These are phyloP conservation scores for Clamator glandarius DNA, from an alignment of 2,797 vertebrate genomes.

Conservation along the genomic window DNA sequence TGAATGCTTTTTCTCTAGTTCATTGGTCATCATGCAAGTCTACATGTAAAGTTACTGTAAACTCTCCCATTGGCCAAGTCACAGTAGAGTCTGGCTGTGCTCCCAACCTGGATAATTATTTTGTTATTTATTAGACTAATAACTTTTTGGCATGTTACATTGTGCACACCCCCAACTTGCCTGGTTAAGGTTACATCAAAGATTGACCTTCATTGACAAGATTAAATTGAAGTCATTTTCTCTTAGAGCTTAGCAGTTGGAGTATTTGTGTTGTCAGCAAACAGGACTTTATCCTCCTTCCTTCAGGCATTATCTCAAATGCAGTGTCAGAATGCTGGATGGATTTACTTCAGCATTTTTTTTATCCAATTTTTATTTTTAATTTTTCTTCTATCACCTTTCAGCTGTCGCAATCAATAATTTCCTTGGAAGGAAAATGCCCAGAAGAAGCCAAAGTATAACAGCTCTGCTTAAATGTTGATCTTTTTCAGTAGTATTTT, in stretches of 20 bases:
- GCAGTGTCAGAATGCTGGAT: conserved; percentile 37
- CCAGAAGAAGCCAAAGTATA: neutral
- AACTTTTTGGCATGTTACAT: neutral
- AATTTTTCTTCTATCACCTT: conserved; percentile 54
- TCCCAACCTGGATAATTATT: conserved; percentile 14
- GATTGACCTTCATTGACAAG: conserved; percentile 58
- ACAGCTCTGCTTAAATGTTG: neutral
- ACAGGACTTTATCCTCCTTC: conserved; percentile 50
- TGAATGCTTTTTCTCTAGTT: neutral
- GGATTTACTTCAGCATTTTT: conserved; percentile 32
- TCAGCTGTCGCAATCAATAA: conserved; percentile 35
- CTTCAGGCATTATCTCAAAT: conserved; percentile 55
- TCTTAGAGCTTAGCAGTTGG: neutral
- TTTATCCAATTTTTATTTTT: conserved; percentile 62
- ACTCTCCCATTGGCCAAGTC: neutral
- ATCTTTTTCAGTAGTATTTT: neutral
- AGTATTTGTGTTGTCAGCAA: conserved; percentile 64
- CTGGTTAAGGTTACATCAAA: conserved; percentile 50
- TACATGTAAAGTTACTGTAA: neutral
- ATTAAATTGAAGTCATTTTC: conserved; percentile 66
- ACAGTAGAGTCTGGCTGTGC: neutral
- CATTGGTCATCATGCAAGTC: neutral
- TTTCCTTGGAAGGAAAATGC: neutral
- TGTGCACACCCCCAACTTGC: neutral
- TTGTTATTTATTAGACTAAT: conserved; percentile 44